A percentile compares a stretch with the other conserved stretches of the same genome.
Conservation (phyloP, 2,888 invertebrate genomes). For the Mythimna ferrago region DNA sequence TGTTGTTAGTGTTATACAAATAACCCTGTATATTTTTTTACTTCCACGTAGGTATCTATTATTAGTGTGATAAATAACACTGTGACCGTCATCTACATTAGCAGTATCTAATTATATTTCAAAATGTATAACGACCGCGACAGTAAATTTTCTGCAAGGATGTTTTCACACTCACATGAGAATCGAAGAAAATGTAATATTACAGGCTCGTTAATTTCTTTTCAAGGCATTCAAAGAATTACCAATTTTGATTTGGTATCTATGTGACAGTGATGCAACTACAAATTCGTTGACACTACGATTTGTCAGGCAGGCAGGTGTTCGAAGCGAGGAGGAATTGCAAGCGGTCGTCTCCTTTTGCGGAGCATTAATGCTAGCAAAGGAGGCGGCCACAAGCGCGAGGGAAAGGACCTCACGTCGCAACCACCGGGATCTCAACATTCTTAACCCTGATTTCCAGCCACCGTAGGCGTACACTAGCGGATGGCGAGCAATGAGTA, state of each 20-base stretch:
- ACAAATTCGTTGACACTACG: not conserved
- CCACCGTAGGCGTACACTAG: too few species aligned
- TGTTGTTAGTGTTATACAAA: too few species aligned
- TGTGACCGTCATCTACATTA: not conserved
- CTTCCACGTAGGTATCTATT: too few species aligned
- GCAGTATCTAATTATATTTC: not conserved
- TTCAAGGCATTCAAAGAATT: conserved; percentile 10
- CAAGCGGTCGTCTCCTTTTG: too few species aligned
- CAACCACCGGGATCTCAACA: too few species aligned
- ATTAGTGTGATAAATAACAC: not conserved
- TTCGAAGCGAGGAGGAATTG: too few species aligned
- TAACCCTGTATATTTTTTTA: too few species aligned
- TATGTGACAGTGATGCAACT: conserved; percentile 16
- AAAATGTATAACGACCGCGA: not conserved
- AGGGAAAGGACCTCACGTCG: too few species aligned
- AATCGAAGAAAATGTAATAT: conserved; percentile 8
- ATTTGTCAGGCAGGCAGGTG: conserved; percentile 25
- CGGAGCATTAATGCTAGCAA: too few species aligned
- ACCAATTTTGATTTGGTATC: conserved; percentile 1
- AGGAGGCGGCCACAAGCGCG: too few species aligned
- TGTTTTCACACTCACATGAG: conserved; percentile 10
- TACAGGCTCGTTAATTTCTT: conserved; percentile 15
- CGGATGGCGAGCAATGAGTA: too few species aligned
- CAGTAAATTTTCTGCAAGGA: not conserved
- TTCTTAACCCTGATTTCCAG: too few species aligned